phyloP scores from a whole-genome alignment of 2,888 invertebrate species.

The Lasioglossum lativentre region DNA sequence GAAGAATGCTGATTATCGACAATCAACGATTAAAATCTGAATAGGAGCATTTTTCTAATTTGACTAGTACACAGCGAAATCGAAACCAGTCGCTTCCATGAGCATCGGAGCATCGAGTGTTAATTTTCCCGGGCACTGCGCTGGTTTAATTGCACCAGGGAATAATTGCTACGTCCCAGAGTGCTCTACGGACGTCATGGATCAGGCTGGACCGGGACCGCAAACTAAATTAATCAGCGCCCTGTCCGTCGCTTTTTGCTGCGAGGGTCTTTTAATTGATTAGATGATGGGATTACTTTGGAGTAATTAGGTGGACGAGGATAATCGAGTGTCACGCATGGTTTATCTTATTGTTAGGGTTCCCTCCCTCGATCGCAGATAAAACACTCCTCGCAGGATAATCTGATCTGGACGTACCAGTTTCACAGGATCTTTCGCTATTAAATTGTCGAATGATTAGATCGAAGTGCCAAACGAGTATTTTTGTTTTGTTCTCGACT shows the following conservation, averaged over 20 bases:
- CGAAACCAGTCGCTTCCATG: neutral
- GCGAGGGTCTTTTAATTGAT: constrained; percentile 10
- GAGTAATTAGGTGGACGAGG: constrained; percentile 1
- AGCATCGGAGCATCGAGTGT: neutral
- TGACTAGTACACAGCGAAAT: neutral
- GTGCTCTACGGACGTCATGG: neutral
- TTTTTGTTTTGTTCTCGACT: neutral
- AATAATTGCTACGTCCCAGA: neutral
- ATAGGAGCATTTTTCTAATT: neutral
- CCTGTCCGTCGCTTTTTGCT: constrained; percentile 1
- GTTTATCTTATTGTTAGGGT: constrained; percentile 7
- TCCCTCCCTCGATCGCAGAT: neutral
- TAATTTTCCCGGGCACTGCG: constrained; percentile 24
- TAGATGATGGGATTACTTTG: constrained; percentile 13
- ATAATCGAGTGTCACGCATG: constrained; percentile 16
- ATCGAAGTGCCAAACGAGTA: neutral
- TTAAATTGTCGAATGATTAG: neutral
- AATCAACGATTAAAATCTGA: neutral
- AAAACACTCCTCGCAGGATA: neutral
- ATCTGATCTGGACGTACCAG: neutral
- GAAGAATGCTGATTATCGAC: constrained; percentile 25
- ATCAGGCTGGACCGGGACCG: neutral
- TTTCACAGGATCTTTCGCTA: neutral
- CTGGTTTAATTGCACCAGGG: constrained; percentile 6
- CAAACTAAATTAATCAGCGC: neutral